Percentiles rank a stretch among this genome's conserved stretches.
These are phyloP conservation scores for Laupala kohalensis DNA, from an alignment of 1,140 invertebrate genomes.

Conservation along the genomic window DNA sequence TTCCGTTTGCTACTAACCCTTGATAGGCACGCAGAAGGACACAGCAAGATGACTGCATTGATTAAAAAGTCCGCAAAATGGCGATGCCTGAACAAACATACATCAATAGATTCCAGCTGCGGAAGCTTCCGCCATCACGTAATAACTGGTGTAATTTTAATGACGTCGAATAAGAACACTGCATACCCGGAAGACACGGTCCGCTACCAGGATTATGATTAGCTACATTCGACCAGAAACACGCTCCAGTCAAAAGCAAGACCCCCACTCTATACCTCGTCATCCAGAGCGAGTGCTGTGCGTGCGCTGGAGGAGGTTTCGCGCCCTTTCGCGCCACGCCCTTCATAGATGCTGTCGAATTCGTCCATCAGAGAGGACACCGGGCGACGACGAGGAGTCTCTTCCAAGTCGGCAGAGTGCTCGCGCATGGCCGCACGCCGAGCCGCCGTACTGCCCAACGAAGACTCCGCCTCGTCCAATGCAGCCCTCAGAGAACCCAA, in stretches of 20 bases:
- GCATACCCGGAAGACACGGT: no score
- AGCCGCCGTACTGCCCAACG: slow-evolving; percentile 21
- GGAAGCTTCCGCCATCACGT: no score
- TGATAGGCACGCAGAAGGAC: no score
- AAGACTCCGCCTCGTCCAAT: slow-evolving; percentile 27
- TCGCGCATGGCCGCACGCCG: background rate
- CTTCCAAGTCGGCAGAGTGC: background rate
- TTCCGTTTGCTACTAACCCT: no score
- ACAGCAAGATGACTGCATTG: no score
- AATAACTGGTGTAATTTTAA: no score
- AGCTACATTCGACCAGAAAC: no score
- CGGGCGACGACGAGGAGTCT: slow-evolving; percentile 13
- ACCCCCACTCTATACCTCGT: background rate
- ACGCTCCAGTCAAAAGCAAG: background rate
- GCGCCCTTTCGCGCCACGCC: slow-evolving; percentile 16
- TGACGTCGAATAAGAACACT: no score
- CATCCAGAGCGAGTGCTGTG: background rate
- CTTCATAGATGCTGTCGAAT: slow-evolving; percentile 31
- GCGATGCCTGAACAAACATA: no score
- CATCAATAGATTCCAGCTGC: no score
- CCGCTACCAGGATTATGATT: no score
- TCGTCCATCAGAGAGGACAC: slow-evolving; percentile 22
- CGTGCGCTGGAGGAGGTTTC: background rate
- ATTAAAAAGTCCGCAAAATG: no score
- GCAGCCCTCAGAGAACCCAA: slow-evolving; percentile 18